A percentile compares a stretch with the other conserved stretches of the same genome.
These are phyloP conservation scores for Cactoblastis cactorum DNA, from an alignment of 2,888 invertebrate species.

Conservation along the genomic window DNA sequence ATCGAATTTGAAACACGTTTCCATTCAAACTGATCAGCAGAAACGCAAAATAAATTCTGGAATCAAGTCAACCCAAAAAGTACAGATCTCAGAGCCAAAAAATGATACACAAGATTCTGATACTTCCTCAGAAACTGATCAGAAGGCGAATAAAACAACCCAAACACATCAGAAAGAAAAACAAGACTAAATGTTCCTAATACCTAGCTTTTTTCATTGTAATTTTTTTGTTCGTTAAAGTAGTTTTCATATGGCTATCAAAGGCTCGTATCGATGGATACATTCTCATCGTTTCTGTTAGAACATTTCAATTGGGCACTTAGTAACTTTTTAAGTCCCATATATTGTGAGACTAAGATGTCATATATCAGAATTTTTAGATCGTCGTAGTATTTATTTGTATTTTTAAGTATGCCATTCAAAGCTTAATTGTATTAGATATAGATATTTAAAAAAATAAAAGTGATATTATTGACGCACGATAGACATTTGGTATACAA, in stretches of 20 bases:
- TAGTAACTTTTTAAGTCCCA: too few relatives aligned
- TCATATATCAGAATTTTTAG: too few relatives aligned
- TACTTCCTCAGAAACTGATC: conserved; percentile 13
- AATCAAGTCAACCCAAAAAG: conserved; percentile 24
- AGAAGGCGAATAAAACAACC: conserved; percentile 32
- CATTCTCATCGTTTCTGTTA: conserved; percentile 73
- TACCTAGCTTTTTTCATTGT: not conserved
- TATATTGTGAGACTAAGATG: too few relatives aligned
- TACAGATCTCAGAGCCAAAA: conserved; percentile 36
- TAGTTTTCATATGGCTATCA: too few relatives aligned
- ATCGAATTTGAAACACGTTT: conserved; percentile 40
- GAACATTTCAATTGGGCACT: not conserved
- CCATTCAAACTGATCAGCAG: conserved; percentile 37
- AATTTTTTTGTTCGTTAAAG: not conserved
- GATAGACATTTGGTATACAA: too few relatives aligned
- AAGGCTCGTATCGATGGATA: conserved; percentile 73
- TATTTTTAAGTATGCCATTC: too few relatives aligned
- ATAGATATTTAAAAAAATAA: too few relatives aligned
- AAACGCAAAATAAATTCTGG: conserved; percentile 14
- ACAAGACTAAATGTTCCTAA: conserved; percentile 38
- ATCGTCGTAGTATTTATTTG: too few relatives aligned
- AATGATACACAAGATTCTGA: conserved; percentile 15
- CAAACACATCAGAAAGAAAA: conserved; percentile 42
- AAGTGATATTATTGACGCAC: too few relatives aligned
- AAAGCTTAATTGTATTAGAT: too few relatives aligned